Conservation (phyloP, 2,113 vertebrate species). For the Toxotes chatareus region DNA sequence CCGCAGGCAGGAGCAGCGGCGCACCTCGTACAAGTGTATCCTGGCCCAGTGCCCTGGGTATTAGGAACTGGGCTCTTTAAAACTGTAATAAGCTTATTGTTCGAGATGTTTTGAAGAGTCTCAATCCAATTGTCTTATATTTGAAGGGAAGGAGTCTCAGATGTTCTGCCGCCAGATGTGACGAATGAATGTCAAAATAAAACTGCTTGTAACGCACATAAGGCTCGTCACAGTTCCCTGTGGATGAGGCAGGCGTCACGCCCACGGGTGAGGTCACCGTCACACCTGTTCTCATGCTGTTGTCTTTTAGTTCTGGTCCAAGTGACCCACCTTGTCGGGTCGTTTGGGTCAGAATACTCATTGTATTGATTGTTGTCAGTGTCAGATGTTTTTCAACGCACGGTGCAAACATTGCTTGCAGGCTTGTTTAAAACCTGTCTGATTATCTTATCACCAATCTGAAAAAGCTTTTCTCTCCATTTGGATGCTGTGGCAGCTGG, state of each 20-base stretch:
- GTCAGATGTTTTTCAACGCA: too few species aligned
- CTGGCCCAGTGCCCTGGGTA: constrained; percentile 37
- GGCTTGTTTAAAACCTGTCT: too few species aligned
- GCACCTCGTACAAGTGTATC: constrained; percentile 51
- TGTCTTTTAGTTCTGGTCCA: neutral
- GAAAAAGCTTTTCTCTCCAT: neutral
- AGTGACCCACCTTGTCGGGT: neutral
- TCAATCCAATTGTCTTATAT: constrained; percentile 27
- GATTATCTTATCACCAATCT: too few species aligned
- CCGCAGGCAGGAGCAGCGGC: constrained; percentile 58
- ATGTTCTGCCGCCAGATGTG: neutral
- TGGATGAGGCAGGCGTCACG: neutral
- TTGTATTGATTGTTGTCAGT: too few species aligned
- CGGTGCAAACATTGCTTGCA: too few species aligned
- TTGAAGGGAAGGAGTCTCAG: constrained; percentile 17
- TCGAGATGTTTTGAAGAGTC: constrained; percentile 49
- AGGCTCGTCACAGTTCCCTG: neutral
- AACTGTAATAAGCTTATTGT: constrained; percentile 50
- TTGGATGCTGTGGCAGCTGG: neutral
- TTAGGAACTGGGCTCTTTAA: constrained; percentile 63
- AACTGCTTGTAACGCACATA: constrained; percentile 14
- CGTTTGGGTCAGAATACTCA: too few species aligned
- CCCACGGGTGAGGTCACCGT: neutral
- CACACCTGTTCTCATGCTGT: neutral
- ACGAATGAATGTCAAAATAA: neutral